Evolutionary conservation across 64 coral and sea anemone species (phyloP).

Genomic region (Actinia equina): DNA sequence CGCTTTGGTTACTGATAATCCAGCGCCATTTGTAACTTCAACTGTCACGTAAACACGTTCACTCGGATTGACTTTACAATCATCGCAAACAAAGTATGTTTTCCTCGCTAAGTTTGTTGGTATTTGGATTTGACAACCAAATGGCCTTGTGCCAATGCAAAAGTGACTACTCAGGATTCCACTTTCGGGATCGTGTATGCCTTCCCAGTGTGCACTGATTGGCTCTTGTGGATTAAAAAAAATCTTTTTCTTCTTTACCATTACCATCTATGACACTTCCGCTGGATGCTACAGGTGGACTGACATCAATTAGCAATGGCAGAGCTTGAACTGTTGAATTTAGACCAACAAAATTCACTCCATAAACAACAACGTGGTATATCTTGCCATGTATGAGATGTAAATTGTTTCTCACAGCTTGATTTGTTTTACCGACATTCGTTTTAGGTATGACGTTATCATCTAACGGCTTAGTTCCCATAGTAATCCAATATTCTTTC

Average conservation of each 20-base stretch:
- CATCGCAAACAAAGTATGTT: constrained; percentile 40
- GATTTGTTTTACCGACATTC: constrained; percentile 40
- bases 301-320: constrained; percentile 50
- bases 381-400: constrained; percentile 26
- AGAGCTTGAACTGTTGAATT: constrained; percentile 33
- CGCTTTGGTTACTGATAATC: constrained; percentile 28
- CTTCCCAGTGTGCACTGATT: constrained; percentile 52
- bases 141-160: constrained; percentile 65
- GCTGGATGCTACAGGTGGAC: constrained; percentile 32
- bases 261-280: constrained; percentile 21
- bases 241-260: constrained; percentile 16
- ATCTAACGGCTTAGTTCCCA: constrained; percentile 36
- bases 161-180: constrained; percentile 44
- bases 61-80: constrained; percentile 40
- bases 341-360: constrained; percentile 58
- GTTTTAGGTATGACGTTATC: constrained; percentile 50
- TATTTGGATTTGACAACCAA: constrained; percentile 64
- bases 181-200: constrained; percentile 67
- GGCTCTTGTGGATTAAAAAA: constrained; percentile 19
- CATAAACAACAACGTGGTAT: constrained; percentile 55
- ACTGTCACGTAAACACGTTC: constrained; percentile 63
- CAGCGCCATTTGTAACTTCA: constrained; percentile 60
- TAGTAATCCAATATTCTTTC: constrained; percentile 38
- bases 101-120: constrained; percentile 32
- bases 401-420: constrained; percentile 18